Base-by-base conservation (phyloP, 2,797 vertebrate species). In the Crenuchus spilurus region DNA sequence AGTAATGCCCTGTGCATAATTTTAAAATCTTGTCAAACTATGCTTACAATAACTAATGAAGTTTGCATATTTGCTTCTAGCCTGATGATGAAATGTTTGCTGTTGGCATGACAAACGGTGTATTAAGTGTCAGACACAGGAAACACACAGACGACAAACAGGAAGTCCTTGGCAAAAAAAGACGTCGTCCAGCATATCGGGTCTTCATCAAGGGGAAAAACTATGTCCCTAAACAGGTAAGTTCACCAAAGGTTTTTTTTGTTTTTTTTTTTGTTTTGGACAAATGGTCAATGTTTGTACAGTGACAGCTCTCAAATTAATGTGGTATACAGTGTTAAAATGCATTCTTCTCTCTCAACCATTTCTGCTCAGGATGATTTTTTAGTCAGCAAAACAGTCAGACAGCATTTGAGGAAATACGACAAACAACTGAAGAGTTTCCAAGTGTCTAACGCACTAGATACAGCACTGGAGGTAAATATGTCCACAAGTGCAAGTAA, bases 91-190 rank as follows among this genome's bases (percentile, higher is more conserved):
- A 95, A 80, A 94, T 94, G 5, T 87, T 99, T 75, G 93, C 96
- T 2, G 96, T 96, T 14, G 98, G 98, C 61, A 98, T 99, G 98
- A 96, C 97, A 55, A 97, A 96, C 60, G 92, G 96, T 0, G 92
- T 99, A 60, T 80, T 99, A 68, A 99, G 93, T 75, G 83, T 99
- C 78, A 96, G 95, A 85, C 95, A 99, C 82, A 93, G 93, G 70
- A 99, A 96, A 80, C 89, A 82, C 0, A 66, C 77, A 0, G 94
- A 96, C 72, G 90, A 93, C 73, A 94, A 88, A 14, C 94, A 89
- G 74, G 87, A 90, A 16, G 33, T 71, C 4, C 66, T 73, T 0
- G 82, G 77, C 28, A 91, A 86, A 70, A 87, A 79, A 46, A 87
- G 82, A 72, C 92, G 91, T 6, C 86, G 89, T 6, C 96, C 97